These are phyloP conservation scores for Mimumesa dahlbomi DNA, from an alignment of 2,888 invertebrate species.

Conservation along the genomic window DNA sequence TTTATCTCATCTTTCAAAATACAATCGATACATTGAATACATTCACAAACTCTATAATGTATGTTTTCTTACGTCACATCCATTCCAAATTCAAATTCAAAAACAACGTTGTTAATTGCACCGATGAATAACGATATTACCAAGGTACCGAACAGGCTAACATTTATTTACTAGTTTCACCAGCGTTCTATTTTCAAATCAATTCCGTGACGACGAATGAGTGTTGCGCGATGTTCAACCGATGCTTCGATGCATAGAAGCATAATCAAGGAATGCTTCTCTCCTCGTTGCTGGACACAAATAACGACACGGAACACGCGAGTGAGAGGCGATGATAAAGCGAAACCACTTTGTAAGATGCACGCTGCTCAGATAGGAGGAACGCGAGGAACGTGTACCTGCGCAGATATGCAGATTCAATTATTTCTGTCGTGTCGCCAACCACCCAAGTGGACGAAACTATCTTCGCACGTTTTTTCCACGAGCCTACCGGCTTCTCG, in stretches of 20 bases:
- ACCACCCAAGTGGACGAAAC: constrained; percentile 31
- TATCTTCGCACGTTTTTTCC: constrained; percentile 12
- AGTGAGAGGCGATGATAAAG: constrained; percentile 51
- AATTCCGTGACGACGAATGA: neutral
- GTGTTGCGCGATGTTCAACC: constrained; percentile 36
- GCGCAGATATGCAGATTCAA: constrained; percentile 44
- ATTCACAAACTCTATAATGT: too few relatives aligned
- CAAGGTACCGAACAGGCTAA: too few relatives aligned
- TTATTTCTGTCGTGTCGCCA: constrained; percentile 39
- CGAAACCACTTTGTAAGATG: constrained; percentile 50
- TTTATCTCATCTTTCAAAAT: too few relatives aligned
- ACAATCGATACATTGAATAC: too few relatives aligned
- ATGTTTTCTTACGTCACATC: too few relatives aligned
- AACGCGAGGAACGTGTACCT: constrained; percentile 39
- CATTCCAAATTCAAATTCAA: too few relatives aligned
- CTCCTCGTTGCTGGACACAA: constrained; percentile 25
- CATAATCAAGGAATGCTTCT: constrained; percentile 18
- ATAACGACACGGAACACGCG: constrained; percentile 51
- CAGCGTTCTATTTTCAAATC: neutral
- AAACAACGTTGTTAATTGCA: too few relatives aligned
- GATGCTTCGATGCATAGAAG: constrained; percentile 28
- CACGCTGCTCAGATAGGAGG: constrained; percentile 43
- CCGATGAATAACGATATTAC: too few relatives aligned
- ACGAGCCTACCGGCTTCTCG: too few relatives aligned
- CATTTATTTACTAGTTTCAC: too few relatives aligned